Evolutionary conservation across 2,797 vertebrate genomes (phyloP).

Genomic region (Gymnothorax reevesii): DNA sequence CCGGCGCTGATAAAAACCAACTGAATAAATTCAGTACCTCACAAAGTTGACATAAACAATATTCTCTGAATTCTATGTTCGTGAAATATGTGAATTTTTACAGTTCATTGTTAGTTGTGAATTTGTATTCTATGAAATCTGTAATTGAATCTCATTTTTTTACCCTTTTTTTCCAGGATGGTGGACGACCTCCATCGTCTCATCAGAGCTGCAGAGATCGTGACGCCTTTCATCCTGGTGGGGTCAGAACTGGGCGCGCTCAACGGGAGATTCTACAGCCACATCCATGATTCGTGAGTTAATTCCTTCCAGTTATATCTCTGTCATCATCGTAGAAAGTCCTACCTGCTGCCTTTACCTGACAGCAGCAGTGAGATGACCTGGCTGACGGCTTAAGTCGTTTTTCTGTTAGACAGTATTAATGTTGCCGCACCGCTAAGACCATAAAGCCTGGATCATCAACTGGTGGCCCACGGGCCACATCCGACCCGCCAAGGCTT

Average conservation of each 20-base stretch:
- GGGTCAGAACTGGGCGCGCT: constrained; percentile 77
- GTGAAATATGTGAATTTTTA: not conserved
- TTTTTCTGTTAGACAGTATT: too few relatives aligned
- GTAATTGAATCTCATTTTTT: constrained; percentile 15
- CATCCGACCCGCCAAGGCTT: too few relatives aligned
- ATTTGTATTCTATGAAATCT: not conserved
- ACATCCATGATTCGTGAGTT: constrained; percentile 77
- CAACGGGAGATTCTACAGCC: constrained; percentile 76
- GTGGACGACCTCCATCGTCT: constrained; percentile 79
- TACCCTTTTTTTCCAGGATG: constrained; percentile 66
- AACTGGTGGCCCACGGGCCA: too few relatives aligned
- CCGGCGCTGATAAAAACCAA: too few relatives aligned
- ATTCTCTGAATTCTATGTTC: not conserved
- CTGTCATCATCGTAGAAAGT: too few relatives aligned
- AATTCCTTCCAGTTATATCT: not conserved
- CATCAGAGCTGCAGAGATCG: constrained; percentile 67
- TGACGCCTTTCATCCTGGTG: constrained; percentile 73
- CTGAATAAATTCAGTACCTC: too few relatives aligned
- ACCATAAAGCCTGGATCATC: too few relatives aligned
- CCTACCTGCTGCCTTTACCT: too few relatives aligned
- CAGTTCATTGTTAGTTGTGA: not conserved
- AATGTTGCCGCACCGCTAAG: too few relatives aligned
- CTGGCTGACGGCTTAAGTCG: too few relatives aligned
- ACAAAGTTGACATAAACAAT: too few relatives aligned
- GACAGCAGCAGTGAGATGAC: too few relatives aligned